Conservation (phyloP, 1,140 invertebrate species). For the Trachymyrmex cornetzi region DNA sequence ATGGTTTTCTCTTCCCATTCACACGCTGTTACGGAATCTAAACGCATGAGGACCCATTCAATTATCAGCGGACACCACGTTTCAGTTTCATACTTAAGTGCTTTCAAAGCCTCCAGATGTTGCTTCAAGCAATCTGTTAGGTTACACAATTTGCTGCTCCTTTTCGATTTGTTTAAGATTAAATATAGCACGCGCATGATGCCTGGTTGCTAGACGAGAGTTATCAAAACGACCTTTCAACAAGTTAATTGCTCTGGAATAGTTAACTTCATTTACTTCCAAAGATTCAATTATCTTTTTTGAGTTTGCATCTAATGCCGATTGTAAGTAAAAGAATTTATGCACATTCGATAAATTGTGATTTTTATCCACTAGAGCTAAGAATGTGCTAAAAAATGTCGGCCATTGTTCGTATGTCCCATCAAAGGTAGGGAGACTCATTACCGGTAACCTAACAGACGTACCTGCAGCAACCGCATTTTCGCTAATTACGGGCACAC, state of each 20-base stretch:
- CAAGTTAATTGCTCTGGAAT: not conserved
- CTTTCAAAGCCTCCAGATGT: not conserved
- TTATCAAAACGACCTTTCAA: not conserved
- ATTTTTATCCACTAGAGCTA: not conserved
- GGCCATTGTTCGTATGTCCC: not conserved
- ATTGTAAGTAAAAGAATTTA: slow-evolving; percentile 3
- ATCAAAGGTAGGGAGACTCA: not conserved
- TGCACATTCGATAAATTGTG: not conserved
- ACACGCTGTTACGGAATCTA: not conserved
- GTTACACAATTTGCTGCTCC: not conserved
- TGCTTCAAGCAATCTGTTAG: not conserved
- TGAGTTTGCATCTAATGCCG: not conserved
- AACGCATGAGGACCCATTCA: not conserved
- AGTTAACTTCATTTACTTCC: not conserved
- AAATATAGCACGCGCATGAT: not conserved
- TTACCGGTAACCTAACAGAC: not conserved
- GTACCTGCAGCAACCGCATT: not conserved
- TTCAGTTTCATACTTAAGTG: not conserved
- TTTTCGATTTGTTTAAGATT: not conserved
- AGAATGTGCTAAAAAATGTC: not conserved
- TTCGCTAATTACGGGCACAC: not conserved
- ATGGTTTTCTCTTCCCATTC: not conserved
- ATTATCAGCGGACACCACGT: not conserved
- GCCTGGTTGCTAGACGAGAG: not conserved
- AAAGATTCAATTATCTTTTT: slow-evolving; percentile 1